These are phyloP conservation scores for Dallia pectoralis DNA, from an alignment of 2,797 vertebrate species.

Conservation along the genomic window DNA sequence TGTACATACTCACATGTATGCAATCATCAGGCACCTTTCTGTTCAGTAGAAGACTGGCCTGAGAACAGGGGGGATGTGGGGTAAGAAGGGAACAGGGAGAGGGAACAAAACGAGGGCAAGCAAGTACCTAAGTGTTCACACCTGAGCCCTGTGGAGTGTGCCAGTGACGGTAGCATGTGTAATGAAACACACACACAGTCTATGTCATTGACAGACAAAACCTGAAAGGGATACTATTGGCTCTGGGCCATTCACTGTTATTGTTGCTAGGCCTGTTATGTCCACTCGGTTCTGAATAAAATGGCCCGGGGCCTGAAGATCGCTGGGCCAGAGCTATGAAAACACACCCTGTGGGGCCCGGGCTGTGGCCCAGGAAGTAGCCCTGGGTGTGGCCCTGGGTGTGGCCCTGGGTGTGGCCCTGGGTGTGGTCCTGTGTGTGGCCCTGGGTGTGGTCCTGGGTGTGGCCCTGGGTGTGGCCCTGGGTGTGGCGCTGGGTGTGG, in stretches of 20 bases:
- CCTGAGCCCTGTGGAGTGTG: constrained; percentile 28
- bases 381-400: no score
- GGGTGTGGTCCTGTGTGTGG: no score
- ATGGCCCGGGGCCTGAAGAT: not conserved
- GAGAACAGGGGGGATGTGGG: not conserved
- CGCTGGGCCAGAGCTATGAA: not conserved
- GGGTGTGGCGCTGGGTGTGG: no score
- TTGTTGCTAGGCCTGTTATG: not conserved
- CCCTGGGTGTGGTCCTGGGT: no score
- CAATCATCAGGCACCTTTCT: not conserved
- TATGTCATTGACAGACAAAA: constrained; percentile 25
- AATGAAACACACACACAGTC: no score
- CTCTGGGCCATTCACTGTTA: not conserved
- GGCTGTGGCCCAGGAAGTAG: no score
- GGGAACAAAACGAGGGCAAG: constrained; percentile 8
- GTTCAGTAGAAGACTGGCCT: not conserved
- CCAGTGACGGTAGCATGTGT: constrained; percentile 30
- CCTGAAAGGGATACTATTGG: not conserved
- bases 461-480: no score
- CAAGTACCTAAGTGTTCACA: constrained; percentile 18
- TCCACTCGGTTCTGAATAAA: not conserved
- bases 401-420: no score
- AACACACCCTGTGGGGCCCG: no score
- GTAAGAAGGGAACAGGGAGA: constrained; percentile 7
- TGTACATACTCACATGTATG: no score